Evolutionary conservation across 2,113 vertebrate species (phyloP), one percentile per base, ranked within the genome.

Genomic region (Girardinichthys multiradiatus): DNA sequence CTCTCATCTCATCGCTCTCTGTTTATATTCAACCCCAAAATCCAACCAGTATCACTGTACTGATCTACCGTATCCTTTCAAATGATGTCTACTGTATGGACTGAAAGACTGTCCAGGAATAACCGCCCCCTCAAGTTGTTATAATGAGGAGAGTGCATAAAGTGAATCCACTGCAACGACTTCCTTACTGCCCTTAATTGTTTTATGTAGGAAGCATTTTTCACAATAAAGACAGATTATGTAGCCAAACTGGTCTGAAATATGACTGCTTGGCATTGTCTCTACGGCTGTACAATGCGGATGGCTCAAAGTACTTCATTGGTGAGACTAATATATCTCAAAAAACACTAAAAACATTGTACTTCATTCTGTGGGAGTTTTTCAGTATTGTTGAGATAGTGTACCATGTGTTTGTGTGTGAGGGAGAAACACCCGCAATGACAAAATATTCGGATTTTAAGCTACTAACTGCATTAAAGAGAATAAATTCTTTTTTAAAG

Each of bases 1-100:
- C 61, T 79, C 87, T 89, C 84, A 78, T 87, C 78, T 77, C 72
- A 66, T 72, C 69, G 68, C 67, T 65, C 33, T 42, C 75, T 71
- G 62, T 71, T 21, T 17, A 13, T 57, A 42, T 39, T 39, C 24
- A 2, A 68, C 64, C 17, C 79, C 73, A 73, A 45, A 77, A 83
- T 68, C 73, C 29, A 67, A 66, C 83, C 63, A 72, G 57, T 62
- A 78, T 81, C 77, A 84, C 11, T 64, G 64, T 64, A 63, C 61
- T 76, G 74, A 80, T 86, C 57, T 72, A 68, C 67, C 70, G 80
- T 73, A 60, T 67, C 72, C 45, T 83, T 69, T 76, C 62, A 51
- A 67, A 66, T 79, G 69, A 86, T 3, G 5, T 77, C 71, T 71
- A 67, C 76, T 77, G 68, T 61, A 81, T 3, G 2, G 30, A 48